Evolutionary conservation across 2,113 vertebrate species (phyloP), one percentile per base, ranked within the genome.

Genomic region (Lethenteron reissneri): DNA sequence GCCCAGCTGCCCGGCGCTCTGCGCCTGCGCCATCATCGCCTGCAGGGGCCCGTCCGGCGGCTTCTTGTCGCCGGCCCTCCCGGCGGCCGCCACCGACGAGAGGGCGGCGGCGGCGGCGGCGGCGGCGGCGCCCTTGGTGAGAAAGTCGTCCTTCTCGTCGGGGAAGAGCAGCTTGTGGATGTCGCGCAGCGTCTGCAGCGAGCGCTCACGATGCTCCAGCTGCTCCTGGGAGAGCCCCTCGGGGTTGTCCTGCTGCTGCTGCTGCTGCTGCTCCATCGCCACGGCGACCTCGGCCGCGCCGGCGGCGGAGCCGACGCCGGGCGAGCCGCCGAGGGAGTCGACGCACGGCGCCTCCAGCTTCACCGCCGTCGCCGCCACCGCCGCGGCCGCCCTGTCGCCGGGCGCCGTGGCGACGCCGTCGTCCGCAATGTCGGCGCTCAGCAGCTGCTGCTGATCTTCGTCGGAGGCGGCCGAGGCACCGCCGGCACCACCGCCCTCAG

Each of bases 111-210:
- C 21, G 62, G 21, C 15, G 15, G 21, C 62, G 7, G 62, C 15
- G 62, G 62, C 15, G 62, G 62, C 62, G 21, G 21, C 62, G 21
- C 62, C 84, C 25, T 84, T 84, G 62, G 72, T 57, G 21, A 75
- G 72, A 76, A 86, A 85, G 71, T 87, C 85, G 56, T 85, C 85
- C 80, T 99, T 92, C 15, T 58, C 60, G 58, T 99, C 94, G 0
- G 94, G 94, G 77, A 99, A 99, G 59, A 99, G 90, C 92, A 99
- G 95, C 4, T 91, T 89, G 79, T 97, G 91, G 77, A 99, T 97
- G 73, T 99, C 92, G 76, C 94, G 78, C 72, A 99, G 83, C 15
- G 91, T 99, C 79, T 99, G 94, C 73, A 97, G 79, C 0, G 92
- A 97, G 73, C 94, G 90, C 75, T 96, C 91, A 15, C 94, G 85